Base-by-base conservation (phyloP, 2,113 vertebrate genomes). In the Ifrita kowaldi region DNA sequence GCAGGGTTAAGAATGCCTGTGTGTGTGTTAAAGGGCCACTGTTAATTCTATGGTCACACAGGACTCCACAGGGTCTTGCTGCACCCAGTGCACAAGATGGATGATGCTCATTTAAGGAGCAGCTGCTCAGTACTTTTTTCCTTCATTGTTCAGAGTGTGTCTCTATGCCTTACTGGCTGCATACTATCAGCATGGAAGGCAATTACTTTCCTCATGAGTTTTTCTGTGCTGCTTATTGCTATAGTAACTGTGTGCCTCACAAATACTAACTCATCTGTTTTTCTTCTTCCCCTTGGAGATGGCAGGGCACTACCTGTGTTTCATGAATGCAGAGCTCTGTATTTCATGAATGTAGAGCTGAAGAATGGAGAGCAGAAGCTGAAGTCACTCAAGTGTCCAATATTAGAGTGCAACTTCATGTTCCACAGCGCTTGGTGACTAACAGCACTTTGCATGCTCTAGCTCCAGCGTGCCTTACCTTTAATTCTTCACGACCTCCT, bases 241-340 rank as follows among this genome's bases (percentile, higher is more conserved):
- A 95, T 95, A 96, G 94, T 97, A 95, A 95, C 95, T 93, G 91
- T n/a, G 56, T 70, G 81, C 89, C 93, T 93, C 73, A 44, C 85
- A 91, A 87, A 79, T 59, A 87, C 78, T 28, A 90, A 57, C 87
- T 89, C 78, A 79, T 90, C 82, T 74, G n/a, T 77, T 94, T 84
- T 62, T 42, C 69, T 65, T 56, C 80, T 65, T 76, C 67, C n/a
- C 64, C 30, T 65, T 12, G 5, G 63, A 93, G 90, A 35, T 1
- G 6, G 78, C 49, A 80, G 60, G 42, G 56, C 52, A 39, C 68
- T 92, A 94, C 85, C 90, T 88, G 56, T 41, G 41, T 86, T 71
- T 63, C 47, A 22, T n/a, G 39, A 84, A 78, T 10, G 55, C 0
- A 4, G 69, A 76, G 49, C 64, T 71, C 73, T 76, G 39, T 35